Percentiles rank a stretch among this genome's conserved stretches.
Evolutionary conservation across 2,113 vertebrate genomes (phyloP).

Genomic region (Sylvia atricapilla): DNA sequence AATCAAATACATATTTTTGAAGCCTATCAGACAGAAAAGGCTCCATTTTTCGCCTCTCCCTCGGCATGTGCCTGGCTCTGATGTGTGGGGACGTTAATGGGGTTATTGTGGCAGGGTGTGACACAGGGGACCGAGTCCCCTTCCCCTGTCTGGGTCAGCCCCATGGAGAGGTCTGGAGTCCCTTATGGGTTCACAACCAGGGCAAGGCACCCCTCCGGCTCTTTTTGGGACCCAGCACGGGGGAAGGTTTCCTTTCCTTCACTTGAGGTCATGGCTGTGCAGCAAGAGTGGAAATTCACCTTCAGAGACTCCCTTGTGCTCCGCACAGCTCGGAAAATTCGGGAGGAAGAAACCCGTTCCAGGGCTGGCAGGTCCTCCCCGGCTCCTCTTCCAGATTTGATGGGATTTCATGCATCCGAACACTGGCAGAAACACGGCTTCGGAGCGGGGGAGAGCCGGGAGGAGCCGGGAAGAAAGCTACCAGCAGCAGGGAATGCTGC

Average conservation of each 20-base stretch:
- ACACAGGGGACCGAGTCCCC: neutral
- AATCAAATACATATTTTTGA: slow-evolving; percentile 63
- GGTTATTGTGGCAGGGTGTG: neutral
- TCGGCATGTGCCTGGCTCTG: neutral
- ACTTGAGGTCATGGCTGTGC: neutral
- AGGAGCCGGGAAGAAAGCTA: neutral
- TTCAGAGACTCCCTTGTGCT: slow-evolving; percentile 24
- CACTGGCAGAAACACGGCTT: neutral
- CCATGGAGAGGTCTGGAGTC: neutral
- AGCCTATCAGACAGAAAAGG: slow-evolving; percentile 48
- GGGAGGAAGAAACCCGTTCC: neutral
- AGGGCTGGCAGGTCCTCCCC: neutral
- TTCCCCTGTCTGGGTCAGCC: slow-evolving; percentile 8
- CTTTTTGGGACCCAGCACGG: neutral
- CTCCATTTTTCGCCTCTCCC: neutral
- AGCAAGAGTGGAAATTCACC: neutral
- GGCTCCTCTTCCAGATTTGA: neutral
- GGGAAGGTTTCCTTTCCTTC: neutral
- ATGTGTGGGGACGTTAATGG: neutral
- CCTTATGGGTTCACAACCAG: neutral
- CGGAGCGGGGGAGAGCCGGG: neutral
- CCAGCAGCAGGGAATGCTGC: neutral
- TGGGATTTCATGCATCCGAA: neutral
- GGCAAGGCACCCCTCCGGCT: slow-evolving; percentile 22
- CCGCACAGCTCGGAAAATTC: neutral